Base-by-base conservation (phyloP, 2,888 invertebrate species). In the Syritta pipiens region DNA sequence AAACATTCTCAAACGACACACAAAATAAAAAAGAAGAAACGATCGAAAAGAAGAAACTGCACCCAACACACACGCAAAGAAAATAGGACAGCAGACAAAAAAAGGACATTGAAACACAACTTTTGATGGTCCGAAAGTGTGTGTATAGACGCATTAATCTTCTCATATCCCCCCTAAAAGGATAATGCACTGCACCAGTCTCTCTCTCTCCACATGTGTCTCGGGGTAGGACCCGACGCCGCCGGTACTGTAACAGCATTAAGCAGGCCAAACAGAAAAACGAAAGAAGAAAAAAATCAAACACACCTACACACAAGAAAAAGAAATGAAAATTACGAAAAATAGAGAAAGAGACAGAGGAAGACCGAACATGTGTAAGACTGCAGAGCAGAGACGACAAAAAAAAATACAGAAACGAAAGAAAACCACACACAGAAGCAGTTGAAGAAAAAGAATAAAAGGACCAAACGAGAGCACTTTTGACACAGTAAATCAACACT, bases 401-500 rank as follows among this genome's bases (percentile, higher is more conserved):
- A 49, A 35, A 68, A 59, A 19, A 37, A 44, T 22, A 10, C 22
- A 10, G 5, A 30, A 28, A 17, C 3, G 19, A 57, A 46, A 48
- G 46, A 68, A 68, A 44, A 26, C 46, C 59, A 51, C 49, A 59
- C 53, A 44, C 37, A 51, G 7, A 10, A 67, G 30, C 32, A 37
- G 7, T 1, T 20, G 35, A 37, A 67, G 26, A 26, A 57, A 49
- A 10, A 63, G 26, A 67, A 68, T 30, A 60, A 68, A 74, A 42
- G 28, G 49, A 53, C 42, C 20, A 74, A 72, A 82, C 59, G 81
- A 76, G 82, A 82, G 81, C 75, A 83, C 77, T 83, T 83, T 83
- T 83, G 83, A 83, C 83, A 83, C 83, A 83, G 83, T 83, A 83
- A 83, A 83, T 83, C 83, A 83, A 83, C 83, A 83, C 83, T 83